These are phyloP conservation scores for Nomada goodeniana DNA, from an alignment of 2,888 invertebrate genomes.

Conservation along the genomic window DNA sequence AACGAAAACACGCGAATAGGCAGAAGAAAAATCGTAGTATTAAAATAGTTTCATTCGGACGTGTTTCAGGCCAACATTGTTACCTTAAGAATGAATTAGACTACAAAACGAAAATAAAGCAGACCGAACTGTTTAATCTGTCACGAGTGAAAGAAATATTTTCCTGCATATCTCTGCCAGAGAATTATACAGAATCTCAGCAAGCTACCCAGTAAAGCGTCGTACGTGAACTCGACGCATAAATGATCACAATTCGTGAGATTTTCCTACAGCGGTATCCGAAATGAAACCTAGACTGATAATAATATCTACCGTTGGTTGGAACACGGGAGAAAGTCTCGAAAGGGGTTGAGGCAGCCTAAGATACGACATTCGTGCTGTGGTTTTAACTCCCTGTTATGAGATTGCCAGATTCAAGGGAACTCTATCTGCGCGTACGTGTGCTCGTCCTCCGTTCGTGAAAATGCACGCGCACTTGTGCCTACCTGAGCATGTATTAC, in stretches of 20 bases:
- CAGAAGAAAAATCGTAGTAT: too few relatives aligned
- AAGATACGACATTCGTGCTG: constrained; percentile 84
- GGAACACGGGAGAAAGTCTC: constrained; percentile 62
- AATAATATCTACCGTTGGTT: constrained; percentile 80
- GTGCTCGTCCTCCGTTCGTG: constrained; percentile 38
- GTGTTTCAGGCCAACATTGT: too few relatives aligned
- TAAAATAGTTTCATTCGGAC: too few relatives aligned
- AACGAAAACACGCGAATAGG: too few relatives aligned
- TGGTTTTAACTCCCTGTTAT: constrained; percentile 84
- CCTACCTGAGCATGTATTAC: constrained; percentile 63
- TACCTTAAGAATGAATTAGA: too few relatives aligned
- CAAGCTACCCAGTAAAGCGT: neutral
- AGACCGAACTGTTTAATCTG: too few relatives aligned
- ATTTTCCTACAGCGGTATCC: constrained; percentile 24
- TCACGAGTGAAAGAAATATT: too few relatives aligned
- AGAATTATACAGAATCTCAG: too few relatives aligned
- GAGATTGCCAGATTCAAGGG: constrained; percentile 81
- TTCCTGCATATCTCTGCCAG: too few relatives aligned
- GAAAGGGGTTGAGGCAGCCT: constrained; percentile 59
- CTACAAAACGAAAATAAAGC: too few relatives aligned
- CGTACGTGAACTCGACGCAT: constrained; percentile 1
- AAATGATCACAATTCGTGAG: neutral
- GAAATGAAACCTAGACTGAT: constrained; percentile 81
- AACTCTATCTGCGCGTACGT: constrained; percentile 58
- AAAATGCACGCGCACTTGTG: constrained; percentile 48